Evolutionary conservation across 2,113 vertebrate genomes (phyloP).

Genomic region (Irena cyanogastra): DNA sequence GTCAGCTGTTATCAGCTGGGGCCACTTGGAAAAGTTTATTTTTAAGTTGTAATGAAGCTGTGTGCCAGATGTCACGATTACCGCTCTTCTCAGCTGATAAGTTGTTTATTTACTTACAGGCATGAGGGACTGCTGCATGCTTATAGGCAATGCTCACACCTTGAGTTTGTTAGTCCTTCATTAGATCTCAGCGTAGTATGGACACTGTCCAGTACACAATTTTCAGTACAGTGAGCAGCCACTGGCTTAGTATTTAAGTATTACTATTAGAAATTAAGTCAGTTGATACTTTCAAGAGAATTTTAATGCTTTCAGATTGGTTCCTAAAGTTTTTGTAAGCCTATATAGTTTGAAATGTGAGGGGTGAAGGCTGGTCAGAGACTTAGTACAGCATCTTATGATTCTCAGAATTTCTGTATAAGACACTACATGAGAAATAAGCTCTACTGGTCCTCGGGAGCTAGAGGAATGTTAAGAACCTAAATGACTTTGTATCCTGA

Average conservation of each 20-base stretch:
- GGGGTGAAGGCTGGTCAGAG: background rate
- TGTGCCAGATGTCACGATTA: background rate
- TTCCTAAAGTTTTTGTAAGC: background rate
- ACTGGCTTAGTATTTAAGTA: background rate
- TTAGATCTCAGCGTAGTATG: rapidly evolving
- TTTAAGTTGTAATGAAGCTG: background rate
- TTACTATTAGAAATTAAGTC: background rate
- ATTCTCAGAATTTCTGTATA: background rate
- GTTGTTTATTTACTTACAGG: background rate
- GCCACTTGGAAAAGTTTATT: background rate
- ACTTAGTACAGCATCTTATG: background rate
- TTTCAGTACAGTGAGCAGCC: background rate
- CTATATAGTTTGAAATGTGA: background rate
- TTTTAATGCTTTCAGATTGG: background rate
- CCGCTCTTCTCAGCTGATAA: background rate
- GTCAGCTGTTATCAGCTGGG: background rate
- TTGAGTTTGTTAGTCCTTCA: background rate
- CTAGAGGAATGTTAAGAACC: background rate
- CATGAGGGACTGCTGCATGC: background rate
- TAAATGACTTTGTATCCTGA: background rate
- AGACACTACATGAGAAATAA: background rate
- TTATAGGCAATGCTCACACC: background rate
- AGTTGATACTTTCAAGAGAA: background rate
- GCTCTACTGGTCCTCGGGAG: background rate
- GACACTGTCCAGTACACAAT: background rate